These are phyloP conservation scores for Leptopilina syphax DNA, from an alignment of 2,888 invertebrate genomes.

Conservation along the genomic window DNA sequence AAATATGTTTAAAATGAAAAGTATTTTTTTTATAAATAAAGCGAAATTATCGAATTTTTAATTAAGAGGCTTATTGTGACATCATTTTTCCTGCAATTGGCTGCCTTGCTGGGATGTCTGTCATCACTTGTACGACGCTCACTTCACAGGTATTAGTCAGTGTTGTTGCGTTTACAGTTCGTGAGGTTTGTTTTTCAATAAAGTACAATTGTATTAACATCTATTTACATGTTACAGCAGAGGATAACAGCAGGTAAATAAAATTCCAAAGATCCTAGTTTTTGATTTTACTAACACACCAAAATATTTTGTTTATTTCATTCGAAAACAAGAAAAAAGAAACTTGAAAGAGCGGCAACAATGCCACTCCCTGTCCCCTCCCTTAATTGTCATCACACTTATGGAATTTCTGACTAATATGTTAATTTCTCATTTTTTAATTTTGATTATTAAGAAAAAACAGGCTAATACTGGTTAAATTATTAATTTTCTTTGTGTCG, in stretches of 20 bases:
- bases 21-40: no score
- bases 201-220: not conserved
- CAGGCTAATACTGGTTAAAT: not conserved
- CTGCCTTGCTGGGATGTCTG: no score
- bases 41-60: no score
- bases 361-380: slow-evolving; percentile 39
- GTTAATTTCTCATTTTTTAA: not conserved
- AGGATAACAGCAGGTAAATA: slow-evolving; percentile 2
- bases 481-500: not conserved
- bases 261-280: not conserved
- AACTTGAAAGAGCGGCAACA: not conserved
- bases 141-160: not conserved
- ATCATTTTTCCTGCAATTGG: no score
- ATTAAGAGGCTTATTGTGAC: no score
- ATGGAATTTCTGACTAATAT: slow-evolving; percentile 34
- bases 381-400: slow-evolving; percentile 25
- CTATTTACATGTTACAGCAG: slow-evolving; percentile 14
- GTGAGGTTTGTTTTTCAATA: not conserved
- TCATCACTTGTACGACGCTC: not conserved
- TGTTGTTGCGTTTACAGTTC: not conserved
- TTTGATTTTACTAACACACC: not conserved
- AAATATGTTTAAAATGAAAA: no score
- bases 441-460: not conserved
- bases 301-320: not conserved
- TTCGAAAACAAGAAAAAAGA: not conserved